Base-by-base conservation (phyloP, 2,113 vertebrate species). In the Peromyscus leucopus region DNA sequence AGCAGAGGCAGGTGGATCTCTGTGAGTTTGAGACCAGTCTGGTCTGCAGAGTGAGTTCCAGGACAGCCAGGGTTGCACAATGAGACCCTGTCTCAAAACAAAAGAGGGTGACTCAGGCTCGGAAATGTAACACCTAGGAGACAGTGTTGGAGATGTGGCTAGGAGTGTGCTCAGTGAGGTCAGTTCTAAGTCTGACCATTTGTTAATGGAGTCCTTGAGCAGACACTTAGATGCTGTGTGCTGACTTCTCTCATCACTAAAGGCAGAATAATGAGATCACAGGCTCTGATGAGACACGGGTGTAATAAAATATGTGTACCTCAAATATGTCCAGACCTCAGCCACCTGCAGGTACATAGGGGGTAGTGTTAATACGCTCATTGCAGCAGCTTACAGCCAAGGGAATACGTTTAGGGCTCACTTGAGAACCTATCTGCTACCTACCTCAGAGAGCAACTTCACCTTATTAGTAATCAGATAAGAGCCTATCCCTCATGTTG, bases 201-300 rank as follows among this genome's bases (percentile, higher is more conserved):
- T 57, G 82, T 46, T 78, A 39, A 92, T 39, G 39, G 61, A 19
- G 28, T 78, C 46, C 51, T 63, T 48, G 22, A 84, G 51, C 48
- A 93, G 79, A 46, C 26, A 86, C n/a, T 69, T 91, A 65, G 72
- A 39, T 13, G 89, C 80, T 51, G 71, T 51, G 36, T 67, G 36
- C 89, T 96, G 71, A 48, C 17, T 42, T 76, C 61, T 21, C n/a
- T 87, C 75, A 92, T 22, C 55, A 72, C n/a, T 72, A 78, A 89
- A 76, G n/a, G 33, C 21, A 83, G 46, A 21, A 91, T 76, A 78
- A 67, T 67, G 75, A 94, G 16, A 24, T 65, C 78, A 65, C 22
- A 51, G 72, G 33, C 78, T 69, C 42, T 39, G 15, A 26, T 42
- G 3, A 65, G 16, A 39, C 46, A 24, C 51, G 46, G 76, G 16